Evolutionary conservation across 2,797 vertebrate genomes (phyloP), one percentile per base, ranked within the genome.

Genomic region (Helostoma temminkii): DNA sequence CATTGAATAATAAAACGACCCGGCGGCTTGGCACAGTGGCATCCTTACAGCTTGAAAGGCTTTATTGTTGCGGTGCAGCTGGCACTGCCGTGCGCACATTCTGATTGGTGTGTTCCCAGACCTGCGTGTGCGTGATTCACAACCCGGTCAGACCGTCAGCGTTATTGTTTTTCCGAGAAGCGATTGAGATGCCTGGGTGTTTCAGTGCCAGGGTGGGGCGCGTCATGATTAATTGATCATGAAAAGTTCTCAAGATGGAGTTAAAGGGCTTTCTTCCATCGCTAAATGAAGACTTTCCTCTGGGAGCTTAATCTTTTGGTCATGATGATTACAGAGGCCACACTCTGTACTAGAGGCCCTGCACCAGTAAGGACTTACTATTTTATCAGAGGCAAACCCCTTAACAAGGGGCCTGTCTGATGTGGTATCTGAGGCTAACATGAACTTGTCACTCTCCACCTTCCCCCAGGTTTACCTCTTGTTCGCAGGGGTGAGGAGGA

Each of bases 401-500:
- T 34, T 2, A 49, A 59, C 42, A 49, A 1, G 15, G 26, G 21
- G 18, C 19, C 25, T 18, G 42, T 55, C n/a, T 37, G 26, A 46
- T 24, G 11, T 2, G 11, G 36, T 37, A 28, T 41, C 25, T n/a
- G 41, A 39, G 11, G 19, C 24, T 37, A 5, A n/a, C n/a, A n/a
- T n/a, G n/a, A n/a, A n/a, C n/a, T 21, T 21, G 9, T 5, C 1
- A 3, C 12, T 32, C 14, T 0, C 22, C 4, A 36, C 45, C 49
- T 55, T 28, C 37, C 11, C 50, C 21, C 83, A 94, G 93, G 87
- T 91, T 83, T 81, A 58, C 69, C 83, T 89, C 89, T 85, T 49
- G 91, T 90, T 90, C 89, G 83, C 90, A 78, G 85, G 89, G 78
- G 71, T 91, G 89, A 93, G 88, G 84, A 82, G 86, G 80, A 74